Percentiles rank a stretch among this genome's conserved stretches.
phyloP scores from a whole-genome alignment of 2,797 vertebrate genomes.

The Masticophis lateralis region DNA sequence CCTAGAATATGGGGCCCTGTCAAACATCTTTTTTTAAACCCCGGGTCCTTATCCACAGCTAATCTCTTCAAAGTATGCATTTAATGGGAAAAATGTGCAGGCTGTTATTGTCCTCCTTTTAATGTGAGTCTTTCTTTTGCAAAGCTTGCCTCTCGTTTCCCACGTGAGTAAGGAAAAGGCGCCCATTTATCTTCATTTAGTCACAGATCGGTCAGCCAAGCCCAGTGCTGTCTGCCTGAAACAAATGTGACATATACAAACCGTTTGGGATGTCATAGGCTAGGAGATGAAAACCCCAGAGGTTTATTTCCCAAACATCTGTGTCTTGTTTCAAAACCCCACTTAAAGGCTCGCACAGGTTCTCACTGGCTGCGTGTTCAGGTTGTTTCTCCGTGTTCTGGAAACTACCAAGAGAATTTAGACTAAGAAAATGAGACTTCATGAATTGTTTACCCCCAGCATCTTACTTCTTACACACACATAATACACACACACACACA shows the following conservation, averaged over 20 bases:
- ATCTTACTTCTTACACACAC: background rate
- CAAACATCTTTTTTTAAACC: constrained; percentile 25
- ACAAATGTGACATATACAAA: constrained; percentile 61
- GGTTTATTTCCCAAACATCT: constrained; percentile 62
- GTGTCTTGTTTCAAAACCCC: constrained; percentile 60
- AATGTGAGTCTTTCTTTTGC: constrained; percentile 47
- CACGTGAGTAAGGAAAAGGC: constrained; percentile 51
- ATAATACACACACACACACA: too few relatives aligned
- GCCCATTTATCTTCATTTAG: constrained; percentile 66
- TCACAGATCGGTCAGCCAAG: constrained; percentile 48
- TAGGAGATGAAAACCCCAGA: constrained; percentile 64
- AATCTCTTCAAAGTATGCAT: constrained; percentile 32
- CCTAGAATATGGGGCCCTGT: background rate
- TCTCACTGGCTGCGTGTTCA: background rate
- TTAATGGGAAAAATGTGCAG: constrained; percentile 45
- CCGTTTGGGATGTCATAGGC: constrained; percentile 61
- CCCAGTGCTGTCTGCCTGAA: constrained; percentile 62
- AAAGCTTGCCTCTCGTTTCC: constrained; percentile 60
- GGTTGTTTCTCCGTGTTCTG: background rate
- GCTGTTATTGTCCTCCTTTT: constrained; percentile 65
- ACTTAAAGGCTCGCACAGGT: background rate
- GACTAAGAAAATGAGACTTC: background rate
- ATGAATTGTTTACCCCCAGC: background rate
- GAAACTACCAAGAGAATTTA: background rate
- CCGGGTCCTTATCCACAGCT: constrained; percentile 29